Evolutionary conservation across 2,113 vertebrate genomes (phyloP).

Genomic region (Chloropsis cyanopogon): DNA sequence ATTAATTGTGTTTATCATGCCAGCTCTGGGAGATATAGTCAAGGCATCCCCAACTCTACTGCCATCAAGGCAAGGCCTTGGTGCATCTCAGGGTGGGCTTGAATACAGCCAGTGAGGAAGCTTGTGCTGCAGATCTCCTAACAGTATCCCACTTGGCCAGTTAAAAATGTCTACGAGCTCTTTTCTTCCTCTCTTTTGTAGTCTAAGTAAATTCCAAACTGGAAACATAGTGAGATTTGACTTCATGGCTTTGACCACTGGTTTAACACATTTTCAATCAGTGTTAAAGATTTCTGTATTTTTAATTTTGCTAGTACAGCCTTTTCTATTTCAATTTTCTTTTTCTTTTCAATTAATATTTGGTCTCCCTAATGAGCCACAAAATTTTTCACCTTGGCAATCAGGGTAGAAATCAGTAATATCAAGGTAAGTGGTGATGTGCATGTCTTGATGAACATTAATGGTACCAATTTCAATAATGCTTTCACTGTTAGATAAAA

Average conservation of each 20-base stretch:
- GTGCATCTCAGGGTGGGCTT: background rate
- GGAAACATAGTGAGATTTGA: background rate
- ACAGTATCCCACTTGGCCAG: background rate
- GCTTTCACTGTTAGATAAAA: constrained; percentile 20
- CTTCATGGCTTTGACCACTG: background rate
- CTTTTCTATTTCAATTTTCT: background rate
- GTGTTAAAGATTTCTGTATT: background rate
- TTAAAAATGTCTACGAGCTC: background rate
- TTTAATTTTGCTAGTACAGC: background rate
- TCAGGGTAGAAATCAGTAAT: background rate
- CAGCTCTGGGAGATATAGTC: background rate
- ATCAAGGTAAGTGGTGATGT: background rate
- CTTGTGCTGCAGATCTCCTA: background rate
- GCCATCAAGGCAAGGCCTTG: background rate
- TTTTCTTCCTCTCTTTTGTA: background rate
- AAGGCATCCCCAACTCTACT: background rate
- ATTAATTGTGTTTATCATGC: background rate
- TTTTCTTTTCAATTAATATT: background rate
- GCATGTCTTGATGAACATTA: background rate
- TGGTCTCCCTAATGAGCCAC: background rate
- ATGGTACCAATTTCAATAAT: constrained; percentile 30
- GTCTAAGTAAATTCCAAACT: background rate
- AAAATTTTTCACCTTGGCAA: background rate
- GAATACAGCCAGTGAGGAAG: background rate
- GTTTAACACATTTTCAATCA: background rate